A percentile compares a stretch with the other conserved stretches of the same genome.
Conservation (phyloP, 2,888 invertebrate genomes). For the Agonopterix alstromeriana region DNA sequence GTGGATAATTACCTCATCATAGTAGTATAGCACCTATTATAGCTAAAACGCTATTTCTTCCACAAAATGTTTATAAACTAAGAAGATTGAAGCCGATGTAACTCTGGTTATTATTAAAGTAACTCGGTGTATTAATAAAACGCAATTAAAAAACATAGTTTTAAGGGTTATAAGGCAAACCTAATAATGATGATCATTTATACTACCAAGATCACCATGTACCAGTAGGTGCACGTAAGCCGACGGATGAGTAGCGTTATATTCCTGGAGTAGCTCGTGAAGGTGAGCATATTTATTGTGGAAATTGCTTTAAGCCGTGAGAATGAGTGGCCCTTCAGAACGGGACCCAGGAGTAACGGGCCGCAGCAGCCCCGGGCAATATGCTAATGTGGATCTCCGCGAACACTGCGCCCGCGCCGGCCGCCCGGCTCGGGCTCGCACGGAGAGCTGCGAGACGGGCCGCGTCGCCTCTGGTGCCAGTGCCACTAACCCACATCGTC, state of each 20-base stretch:
- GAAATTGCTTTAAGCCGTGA: conserved; percentile 48
- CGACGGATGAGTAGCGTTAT: not conserved
- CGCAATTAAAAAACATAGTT: too few relatives aligned
- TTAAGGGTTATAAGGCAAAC: too few relatives aligned
- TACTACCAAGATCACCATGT: too few relatives aligned
- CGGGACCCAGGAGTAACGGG: conserved; percentile 63
- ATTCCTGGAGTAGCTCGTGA: not conserved
- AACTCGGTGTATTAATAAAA: too few relatives aligned
- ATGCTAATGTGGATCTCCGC: conserved; percentile 59
- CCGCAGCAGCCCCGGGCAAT: conserved; percentile 59
- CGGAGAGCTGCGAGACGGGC: conserved; percentile 14
- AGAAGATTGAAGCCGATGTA: too few relatives aligned
- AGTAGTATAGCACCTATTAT: too few relatives aligned
- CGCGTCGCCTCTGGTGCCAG: conserved; percentile 36
- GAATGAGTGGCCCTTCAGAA: conserved; percentile 52
- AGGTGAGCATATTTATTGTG: conserved; percentile 13
- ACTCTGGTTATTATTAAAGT: too few relatives aligned
- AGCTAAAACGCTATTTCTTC: not conserved
- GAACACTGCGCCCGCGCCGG: conserved; percentile 29
- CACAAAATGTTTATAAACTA: not conserved
- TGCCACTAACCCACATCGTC: conserved; percentile 72
- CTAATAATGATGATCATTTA: too few relatives aligned
- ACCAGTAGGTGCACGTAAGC: too few relatives aligned
- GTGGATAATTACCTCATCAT: too few relatives aligned
- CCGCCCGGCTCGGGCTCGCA: conserved; percentile 1